phyloP scores from a whole-genome alignment of 2,888 invertebrate species.

The Conops quadrifasciatus region DNA sequence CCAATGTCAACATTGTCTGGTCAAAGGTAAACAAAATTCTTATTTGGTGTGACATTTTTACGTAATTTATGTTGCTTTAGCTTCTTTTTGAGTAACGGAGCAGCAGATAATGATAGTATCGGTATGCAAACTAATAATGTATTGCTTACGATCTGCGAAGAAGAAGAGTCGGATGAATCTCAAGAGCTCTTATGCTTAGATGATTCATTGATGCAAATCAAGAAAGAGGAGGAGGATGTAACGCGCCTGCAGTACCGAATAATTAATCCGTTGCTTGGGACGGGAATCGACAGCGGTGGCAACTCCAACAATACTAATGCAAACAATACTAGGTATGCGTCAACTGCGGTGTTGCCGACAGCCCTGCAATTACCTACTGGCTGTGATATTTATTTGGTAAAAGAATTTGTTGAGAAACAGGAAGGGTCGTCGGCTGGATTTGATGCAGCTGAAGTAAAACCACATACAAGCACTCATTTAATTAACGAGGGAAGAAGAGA shows the following conservation, averaged over 20 bases:
- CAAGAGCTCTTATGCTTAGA: conserved; percentile 55
- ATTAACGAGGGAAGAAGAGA: neutral
- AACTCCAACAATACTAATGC: conserved; percentile 11
- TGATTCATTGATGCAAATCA: conserved; percentile 47
- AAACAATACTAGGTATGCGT: neutral
- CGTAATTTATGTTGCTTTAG: conserved; percentile 38
- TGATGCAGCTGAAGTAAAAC: conserved; percentile 7
- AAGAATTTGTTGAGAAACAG: conserved; percentile 45
- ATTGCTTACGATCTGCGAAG: conserved; percentile 55
- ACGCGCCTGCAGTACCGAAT: conserved; percentile 44
- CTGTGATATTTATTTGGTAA: conserved; percentile 60
- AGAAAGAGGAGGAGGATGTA: conserved; percentile 49
- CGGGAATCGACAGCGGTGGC: conserved; percentile 18
- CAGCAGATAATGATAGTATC: conserved; percentile 20
- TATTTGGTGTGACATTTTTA: conserved; percentile 23
- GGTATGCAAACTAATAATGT: conserved; percentile 44
- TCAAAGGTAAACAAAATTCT: conserved; percentile 39
- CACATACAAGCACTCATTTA: conserved; percentile 11
- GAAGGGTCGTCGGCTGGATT: neutral
- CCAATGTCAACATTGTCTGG: conserved; percentile 39
- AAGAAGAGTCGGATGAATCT: conserved; percentile 53
- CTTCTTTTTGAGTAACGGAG: conserved; percentile 43
- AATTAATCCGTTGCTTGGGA: conserved; percentile 41
- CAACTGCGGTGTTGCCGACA: conserved; percentile 48
- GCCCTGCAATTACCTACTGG: conserved; percentile 56